Percentiles rank a stretch among this genome's conserved stretches.
Evolutionary conservation across 23 tunicate species (phyloP).

Genomic region (Trididemnum miniatum): DNA sequence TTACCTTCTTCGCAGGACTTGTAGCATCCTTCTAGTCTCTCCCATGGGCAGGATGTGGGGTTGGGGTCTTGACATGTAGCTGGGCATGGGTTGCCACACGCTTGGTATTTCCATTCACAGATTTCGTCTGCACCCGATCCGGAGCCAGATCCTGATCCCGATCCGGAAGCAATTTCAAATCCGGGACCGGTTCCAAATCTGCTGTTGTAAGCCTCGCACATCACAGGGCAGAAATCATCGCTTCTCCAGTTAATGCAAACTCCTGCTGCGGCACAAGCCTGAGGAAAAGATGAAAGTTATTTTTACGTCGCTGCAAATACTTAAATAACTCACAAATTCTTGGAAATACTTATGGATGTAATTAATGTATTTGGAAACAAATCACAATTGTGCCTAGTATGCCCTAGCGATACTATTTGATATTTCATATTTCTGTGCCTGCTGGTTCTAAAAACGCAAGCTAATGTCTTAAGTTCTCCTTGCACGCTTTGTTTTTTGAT

Average conservation of each 20-base stretch:
- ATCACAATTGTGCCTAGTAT: too few species aligned
- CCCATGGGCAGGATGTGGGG: conserved; percentile 82
- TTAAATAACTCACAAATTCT: too few species aligned
- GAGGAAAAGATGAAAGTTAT: too few species aligned
- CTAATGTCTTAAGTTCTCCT: too few species aligned
- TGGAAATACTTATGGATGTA: too few species aligned
- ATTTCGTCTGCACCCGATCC: conserved; percentile 50
- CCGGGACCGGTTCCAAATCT: conserved; percentile 32
- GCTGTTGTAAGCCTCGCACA: conserved; percentile 93
- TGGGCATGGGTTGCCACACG: conserved; percentile 97
- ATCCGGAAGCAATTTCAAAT: background rate
- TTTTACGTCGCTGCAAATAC: too few species aligned
- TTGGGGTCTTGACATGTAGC: conserved; percentile 70
- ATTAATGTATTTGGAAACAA: too few species aligned
- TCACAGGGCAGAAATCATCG: conserved; percentile 90
- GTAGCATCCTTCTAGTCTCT: conserved; percentile 86
- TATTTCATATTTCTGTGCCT: too few species aligned
- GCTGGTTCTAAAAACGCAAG: too few species aligned
- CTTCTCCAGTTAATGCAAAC: conserved; percentile 82
- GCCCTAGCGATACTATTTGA: too few species aligned
- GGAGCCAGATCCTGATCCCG: background rate
- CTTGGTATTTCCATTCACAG: conserved; percentile 82
- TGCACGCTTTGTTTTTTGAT: too few species aligned
- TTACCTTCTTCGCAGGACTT: conserved; percentile 47
- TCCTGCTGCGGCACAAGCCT: conserved; percentile 81